Evolutionary conservation across 2,888 invertebrate species (phyloP), one percentile per base, ranked within the genome.

Genomic region (Leptopterna dolabrata): DNA sequence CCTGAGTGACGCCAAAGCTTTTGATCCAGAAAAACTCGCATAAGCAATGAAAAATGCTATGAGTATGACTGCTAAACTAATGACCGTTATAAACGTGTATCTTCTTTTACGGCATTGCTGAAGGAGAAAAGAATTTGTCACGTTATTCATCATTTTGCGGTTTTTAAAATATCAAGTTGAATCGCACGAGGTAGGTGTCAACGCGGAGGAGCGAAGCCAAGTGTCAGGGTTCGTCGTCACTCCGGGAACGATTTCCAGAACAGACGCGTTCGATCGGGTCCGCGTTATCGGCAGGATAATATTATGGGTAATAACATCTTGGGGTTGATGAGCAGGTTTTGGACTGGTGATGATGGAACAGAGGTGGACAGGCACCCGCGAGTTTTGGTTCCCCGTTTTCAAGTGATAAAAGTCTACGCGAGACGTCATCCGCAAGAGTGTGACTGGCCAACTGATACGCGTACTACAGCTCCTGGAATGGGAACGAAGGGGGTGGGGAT

Each of bases 1-100:
- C 19, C 73, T 87, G 16, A 89, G 76, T n/a, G 88, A 55, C 16
- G 30, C 24, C 43, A 41, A 41, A 24, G 86, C 24, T 51, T 24
- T 16, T 16, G 78, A 16, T 13, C 41, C 27, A 24, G 16, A 83
- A 47, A 87, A 88, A 76, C 88, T 88, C 2, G 82, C 83, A 14
- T 81, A 89, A 45, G 86, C 78, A 13, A 89, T 73, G n/a, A 89
- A 78, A 76, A 89, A 88, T 16, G 76, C 51, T 3, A 87, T 14
- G 13, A 89, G 71, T 47, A 87, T 63, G 43, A 86, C 27, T 4
- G 78, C 88, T 19, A 89, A 43, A 36, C 85, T 19, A 47, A 89
- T 63, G 24, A 89, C 89, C 13, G 88, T 88, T 9, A 88, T n/a
- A 24, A 89, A 87, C 2, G 88, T 88, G 63, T 87, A 87, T 36